These are phyloP conservation scores for Lytechinus variegatus DNA, from an alignment of 35 echinoderm and acorn worm species.

Conservation along the genomic window DNA sequence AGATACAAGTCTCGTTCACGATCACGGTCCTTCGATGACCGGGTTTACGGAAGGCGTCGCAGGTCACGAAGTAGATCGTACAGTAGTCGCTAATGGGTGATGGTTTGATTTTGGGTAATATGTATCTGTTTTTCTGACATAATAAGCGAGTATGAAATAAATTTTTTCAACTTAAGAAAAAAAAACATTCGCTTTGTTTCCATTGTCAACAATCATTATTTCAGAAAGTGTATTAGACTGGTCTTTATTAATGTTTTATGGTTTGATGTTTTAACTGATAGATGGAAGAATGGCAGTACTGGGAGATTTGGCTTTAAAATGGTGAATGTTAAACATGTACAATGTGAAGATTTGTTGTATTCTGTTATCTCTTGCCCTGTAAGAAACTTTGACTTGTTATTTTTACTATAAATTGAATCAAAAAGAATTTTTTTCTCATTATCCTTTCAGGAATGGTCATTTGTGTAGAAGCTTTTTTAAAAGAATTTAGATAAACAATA, in stretches of 20 bases:
- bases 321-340: background rate
- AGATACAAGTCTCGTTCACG: slow-evolving; percentile 16
- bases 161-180: background rate
- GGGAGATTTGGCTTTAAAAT: background rate
- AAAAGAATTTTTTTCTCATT: background rate
- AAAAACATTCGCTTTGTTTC: background rate
- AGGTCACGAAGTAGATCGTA: slow-evolving; percentile 7
- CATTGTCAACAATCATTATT: background rate
- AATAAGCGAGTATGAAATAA: background rate
- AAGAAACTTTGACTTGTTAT: background rate
- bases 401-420: background rate
- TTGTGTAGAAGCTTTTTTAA: background rate
- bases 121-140: background rate
- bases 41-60: slow-evolving; percentile 23
- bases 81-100: background rate
- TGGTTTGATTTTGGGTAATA: background rate
- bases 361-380: background rate
- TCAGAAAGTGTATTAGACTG: background rate
- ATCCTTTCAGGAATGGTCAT: background rate
- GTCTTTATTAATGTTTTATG: background rate
- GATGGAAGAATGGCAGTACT: background rate
- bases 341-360: background rate
- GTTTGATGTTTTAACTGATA: background rate
- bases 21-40: background rate
- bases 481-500: background rate